These are phyloP conservation scores for Drosophila trapezifrons DNA, from an alignment of 1,140 invertebrate species.

Conservation along the genomic window DNA sequence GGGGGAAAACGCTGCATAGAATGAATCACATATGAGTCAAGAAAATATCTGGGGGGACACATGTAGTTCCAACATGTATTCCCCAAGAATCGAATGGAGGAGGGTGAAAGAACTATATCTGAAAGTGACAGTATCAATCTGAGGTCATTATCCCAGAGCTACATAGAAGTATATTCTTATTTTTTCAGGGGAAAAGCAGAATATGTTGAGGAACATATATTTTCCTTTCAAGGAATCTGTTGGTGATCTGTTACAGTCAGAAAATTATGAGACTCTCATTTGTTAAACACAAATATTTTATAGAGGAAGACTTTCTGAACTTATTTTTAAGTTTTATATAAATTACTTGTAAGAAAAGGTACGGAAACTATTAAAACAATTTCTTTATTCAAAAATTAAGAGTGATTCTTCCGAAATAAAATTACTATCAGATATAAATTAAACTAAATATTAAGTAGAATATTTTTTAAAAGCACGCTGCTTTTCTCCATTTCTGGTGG, in stretches of 20 bases:
- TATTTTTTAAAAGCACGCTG: neutral
- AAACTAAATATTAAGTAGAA: neutral
- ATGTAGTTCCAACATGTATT: constrained; percentile 12
- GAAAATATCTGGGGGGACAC: constrained; percentile 12
- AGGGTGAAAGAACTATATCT: constrained; percentile 30
- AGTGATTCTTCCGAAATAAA: too few species aligned
- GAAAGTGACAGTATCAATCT: constrained; percentile 43
- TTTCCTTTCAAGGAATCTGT: neutral
- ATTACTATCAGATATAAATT: neutral
- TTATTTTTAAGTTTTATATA: neutral
- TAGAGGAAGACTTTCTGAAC: accelerated
- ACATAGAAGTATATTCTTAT: constrained; percentile 3
- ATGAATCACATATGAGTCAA: constrained; percentile 52
- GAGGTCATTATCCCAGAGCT: constrained; percentile 24
- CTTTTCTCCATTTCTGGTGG: neutral
- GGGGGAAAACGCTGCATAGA: constrained; percentile 16
- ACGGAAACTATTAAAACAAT: too few species aligned
- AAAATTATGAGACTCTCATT: neutral
- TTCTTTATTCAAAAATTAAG: too few species aligned
- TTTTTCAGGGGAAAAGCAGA: neutral
- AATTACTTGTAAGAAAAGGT: too few species aligned
- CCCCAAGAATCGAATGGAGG: neutral
- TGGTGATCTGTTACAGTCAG: constrained; percentile 1
- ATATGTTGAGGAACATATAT: neutral
- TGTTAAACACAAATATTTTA: neutral